A percentile compares a stretch with the other conserved stretches of the same genome.
phyloP scores from a whole-genome alignment of 2,797 vertebrate genomes.

The Sphaeramia orbicularis region DNA sequence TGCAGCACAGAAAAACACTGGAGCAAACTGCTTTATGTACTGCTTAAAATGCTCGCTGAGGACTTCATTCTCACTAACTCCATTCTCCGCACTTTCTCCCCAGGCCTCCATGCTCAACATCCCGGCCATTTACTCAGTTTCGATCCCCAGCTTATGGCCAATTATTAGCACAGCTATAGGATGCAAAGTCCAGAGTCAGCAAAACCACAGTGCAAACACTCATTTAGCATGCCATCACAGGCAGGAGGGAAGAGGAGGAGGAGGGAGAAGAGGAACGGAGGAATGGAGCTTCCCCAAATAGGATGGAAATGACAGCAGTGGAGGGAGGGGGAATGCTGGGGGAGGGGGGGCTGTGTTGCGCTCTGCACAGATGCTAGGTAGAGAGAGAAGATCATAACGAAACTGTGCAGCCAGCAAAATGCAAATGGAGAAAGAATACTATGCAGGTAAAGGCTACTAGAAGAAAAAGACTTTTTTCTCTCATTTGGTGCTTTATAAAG shows the following conservation, averaged over 20 bases:
- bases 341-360: neutral
- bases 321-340: too few relatives aligned
- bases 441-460: slow-evolving; percentile 34
- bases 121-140: slow-evolving; percentile 76
- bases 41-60: slow-evolving; percentile 52
- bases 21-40: slow-evolving; percentile 40
- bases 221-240: slow-evolving; percentile 73
- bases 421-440: slow-evolving; percentile 56
- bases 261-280: slow-evolving; percentile 23
- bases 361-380: slow-evolving; percentile 20
- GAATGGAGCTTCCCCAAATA: slow-evolving; percentile 42
- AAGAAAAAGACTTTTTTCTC: neutral
- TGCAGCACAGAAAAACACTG: slow-evolving; percentile 27
- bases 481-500: slow-evolving; percentile 20
- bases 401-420: slow-evolving; percentile 73
- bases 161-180: slow-evolving; percentile 75
- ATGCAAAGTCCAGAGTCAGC: slow-evolving; percentile 64
- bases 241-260: slow-evolving; percentile 34
- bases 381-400: slow-evolving; percentile 48
- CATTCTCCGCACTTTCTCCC: slow-evolving; percentile 42
- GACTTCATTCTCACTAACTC: slow-evolving; percentile 51
- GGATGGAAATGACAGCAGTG: slow-evolving; percentile 38
- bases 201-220: slow-evolving; percentile 69
- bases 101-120: slow-evolving; percentile 61
- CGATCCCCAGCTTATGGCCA: slow-evolving; percentile 77